Evolutionary conservation across 35 echinoderm and acorn worm species (phyloP), one percentile per base, ranked within the genome.

Genomic region (Lytechinus variegatus): DNA sequence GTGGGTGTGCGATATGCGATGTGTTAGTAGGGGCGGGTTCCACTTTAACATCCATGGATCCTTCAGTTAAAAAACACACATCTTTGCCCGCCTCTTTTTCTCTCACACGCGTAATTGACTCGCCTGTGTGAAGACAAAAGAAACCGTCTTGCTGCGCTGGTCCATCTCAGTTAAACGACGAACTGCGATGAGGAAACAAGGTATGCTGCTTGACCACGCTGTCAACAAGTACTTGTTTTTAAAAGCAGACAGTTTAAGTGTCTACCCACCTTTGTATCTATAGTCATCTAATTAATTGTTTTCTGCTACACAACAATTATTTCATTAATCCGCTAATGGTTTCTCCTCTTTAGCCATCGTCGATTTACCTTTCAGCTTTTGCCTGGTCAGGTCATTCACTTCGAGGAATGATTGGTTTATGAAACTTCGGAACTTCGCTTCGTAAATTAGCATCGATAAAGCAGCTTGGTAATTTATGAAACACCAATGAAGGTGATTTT

Each of bases 291-390:
- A 24, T 79, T 79, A 79, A 79, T 79, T 79, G 66, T 79, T 24
- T 79, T 79, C 19, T 79, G 66, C 66, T 79, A 79, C 66, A 24
- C 66, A 79, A 79, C 66, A 79, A 79, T 79, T 79, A 79, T 79
- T 79, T 21, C 19, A 79, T 79, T 79, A 79, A 24, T 79, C 66
- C 21, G 19, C 66, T 79, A 6, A 79, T 79, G 66, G n/a, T 24
- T 79, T 79, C 66, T 24, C 19, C 16, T 8, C 8, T 79, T 79
- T 79, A 79, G 66, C 66, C 66, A 5, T 79, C 66, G 21, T 79
- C 66, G 21, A 16, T 7, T 79, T 79, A 24, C 66, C 66, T 79
- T 79, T 79, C 66, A 4, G 66, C 66, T 24, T 24, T 79, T 27
- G 12, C 14, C 14, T n/a, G 66, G 7, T 58, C 6, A 9, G 56